Base-by-base conservation (phyloP, 53 echinoderm and acorn worm species). In the Paracentrotus lividus region DNA sequence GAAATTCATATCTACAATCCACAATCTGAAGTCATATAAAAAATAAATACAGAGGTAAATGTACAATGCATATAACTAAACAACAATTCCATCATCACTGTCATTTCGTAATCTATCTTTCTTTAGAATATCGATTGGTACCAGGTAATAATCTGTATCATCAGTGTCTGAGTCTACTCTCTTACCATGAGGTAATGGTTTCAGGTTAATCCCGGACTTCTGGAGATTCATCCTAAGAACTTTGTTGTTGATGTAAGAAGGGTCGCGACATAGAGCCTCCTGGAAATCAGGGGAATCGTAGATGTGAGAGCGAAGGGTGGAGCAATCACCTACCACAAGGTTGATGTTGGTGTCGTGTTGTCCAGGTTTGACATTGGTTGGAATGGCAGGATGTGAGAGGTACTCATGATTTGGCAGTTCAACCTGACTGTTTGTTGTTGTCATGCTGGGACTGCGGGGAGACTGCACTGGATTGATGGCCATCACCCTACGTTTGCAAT, bases 271-370 rank as follows among this genome's bases (percentile, higher is more conserved):
- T 45, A 44, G 12, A 1, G 44, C 43, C 24, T 77, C 77, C 77
- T 44, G 20, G 42, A 77, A 24, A 5, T 81, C n/a, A 45, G 81
- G 81, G 12, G 13, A 10, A 7, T 81, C 81, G 13, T 81, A 81
- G 47, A 81, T 81, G 47, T 81, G 92, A 77, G 68, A 92, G 3
- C 42, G 31, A 42, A 92, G 77, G 54, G 75, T 92, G 8, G 52
- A 55, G 54, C 16, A 21, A 31, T 52, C 51, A 12, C 36, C 81
- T n/a, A 47, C 81, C 47, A 24, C 47, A 26, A 42, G 20, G 6
- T 77, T 77, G 0, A 4, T 18, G 23, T 14, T 15, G 38, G 20
- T 85, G 51, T 3, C 42, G 13, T 3, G 33, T 33, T 14, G 13
- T 8, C 1, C n/a, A 2, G 72, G 72, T 10, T 23, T 9, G 45